These are phyloP conservation scores for Solea senegalensis DNA, from an alignment of 2,113 vertebrate genomes.

Conservation along the genomic window DNA sequence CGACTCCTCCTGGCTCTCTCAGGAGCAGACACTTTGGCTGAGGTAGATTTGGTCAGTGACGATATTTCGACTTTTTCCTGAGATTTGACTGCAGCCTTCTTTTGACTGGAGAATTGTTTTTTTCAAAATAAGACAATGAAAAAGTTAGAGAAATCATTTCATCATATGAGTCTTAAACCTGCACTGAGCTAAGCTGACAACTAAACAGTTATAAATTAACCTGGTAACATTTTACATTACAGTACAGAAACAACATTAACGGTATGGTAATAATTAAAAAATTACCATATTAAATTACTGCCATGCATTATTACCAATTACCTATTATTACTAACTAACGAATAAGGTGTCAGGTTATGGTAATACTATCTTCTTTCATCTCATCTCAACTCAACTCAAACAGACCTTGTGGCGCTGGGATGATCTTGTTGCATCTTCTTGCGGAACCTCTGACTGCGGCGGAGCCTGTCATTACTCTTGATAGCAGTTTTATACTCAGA, in stretches of 20 bases:
- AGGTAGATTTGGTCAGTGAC: constrained; percentile 88
- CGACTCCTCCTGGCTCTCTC: constrained; percentile 70
- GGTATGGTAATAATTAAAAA: too few species aligned
- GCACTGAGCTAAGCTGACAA: too few species aligned
- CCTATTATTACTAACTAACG: too few species aligned
- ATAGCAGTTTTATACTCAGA: constrained; percentile 92
- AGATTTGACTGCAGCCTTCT: constrained; percentile 85
- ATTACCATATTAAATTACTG: too few species aligned
- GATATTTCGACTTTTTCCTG: constrained; percentile 82
- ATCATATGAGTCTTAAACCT: too few species aligned
- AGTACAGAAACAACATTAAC: too few species aligned
- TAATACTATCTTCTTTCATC: too few species aligned
- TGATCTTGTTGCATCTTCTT: constrained; percentile 82
- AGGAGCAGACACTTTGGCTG: constrained; percentile 82
- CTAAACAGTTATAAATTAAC: background rate
- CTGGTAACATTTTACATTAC: background rate
- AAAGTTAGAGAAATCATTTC: background rate
- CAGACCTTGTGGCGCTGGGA: constrained; percentile 73
- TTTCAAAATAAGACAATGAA: background rate
- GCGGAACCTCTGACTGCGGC: constrained; percentile 87
- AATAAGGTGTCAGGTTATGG: too few species aligned
- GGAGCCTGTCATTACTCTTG: constrained; percentile 87
- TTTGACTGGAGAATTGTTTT: constrained; percentile 64
- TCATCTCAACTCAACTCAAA: background rate
- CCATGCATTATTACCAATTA: too few species aligned